Base-by-base conservation (phyloP, 2,797 vertebrate species). In the Leuciscus waleckii region DNA sequence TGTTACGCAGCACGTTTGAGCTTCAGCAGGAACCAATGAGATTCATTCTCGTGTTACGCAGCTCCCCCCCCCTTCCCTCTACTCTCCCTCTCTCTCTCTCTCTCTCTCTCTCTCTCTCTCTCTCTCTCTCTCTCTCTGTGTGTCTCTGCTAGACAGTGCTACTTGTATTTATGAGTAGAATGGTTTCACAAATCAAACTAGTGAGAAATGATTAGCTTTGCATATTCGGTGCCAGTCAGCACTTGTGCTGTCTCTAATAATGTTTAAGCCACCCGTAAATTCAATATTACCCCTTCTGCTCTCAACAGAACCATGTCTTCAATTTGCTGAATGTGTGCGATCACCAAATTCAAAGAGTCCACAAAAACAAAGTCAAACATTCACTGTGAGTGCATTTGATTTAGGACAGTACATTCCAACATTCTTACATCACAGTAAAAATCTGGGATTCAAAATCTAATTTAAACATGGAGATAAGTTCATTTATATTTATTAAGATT, bases 161-260 rank as follows among this genome's bases (percentile, higher is more conserved):
- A 68, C 78, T 79, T 80, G 29, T 92, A 85, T 93, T 92, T 91
- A 92, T 91, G 91, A 91, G 92, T 86, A 82, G 87, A 92, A 89
- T 71, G 81, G 82, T 86, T 58, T 87, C 43, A 91, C 92, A 91
- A 92, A 92, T 94, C 91, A 92, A 23, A 71, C 83, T 79, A 82
- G 71, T 67, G 69, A 81, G 78, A 88, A 91, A 91, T 90, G 81
- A 93, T 93, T 89, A 91, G 89, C 88, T 91, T 84, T 86, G 90
- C 82, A 79, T 90, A 71, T 88, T 56, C 75, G 77, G 43, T 81
- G 83, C 82, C 74, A 89, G 90, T 91, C 90, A 90, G 90, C 86
- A 86, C 75, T 85, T 85, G 87, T 63, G 73, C 26, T 11, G 19
- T 26, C 46, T 49, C 39, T 41, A 71, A 78, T 51, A 58, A 56